These are phyloP conservation scores for Atrina japonica DNA, from an alignment of 2,888 invertebrate species.

Conservation along the genomic window DNA sequence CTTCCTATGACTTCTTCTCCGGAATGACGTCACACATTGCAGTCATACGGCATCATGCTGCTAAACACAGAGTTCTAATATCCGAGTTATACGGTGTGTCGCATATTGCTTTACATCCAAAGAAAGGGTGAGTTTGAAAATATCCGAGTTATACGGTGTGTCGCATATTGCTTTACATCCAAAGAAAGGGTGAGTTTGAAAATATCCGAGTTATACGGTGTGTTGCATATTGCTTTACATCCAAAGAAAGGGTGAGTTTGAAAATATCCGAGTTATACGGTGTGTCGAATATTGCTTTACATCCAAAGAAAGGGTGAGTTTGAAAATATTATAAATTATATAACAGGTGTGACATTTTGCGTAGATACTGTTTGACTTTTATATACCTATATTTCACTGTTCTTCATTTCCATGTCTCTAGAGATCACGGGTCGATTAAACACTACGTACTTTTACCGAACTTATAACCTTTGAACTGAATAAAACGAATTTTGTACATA, in stretches of 20 bases:
- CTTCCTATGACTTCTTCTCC: slow-evolving; percentile 5
- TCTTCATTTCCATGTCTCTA: too few relatives aligned
- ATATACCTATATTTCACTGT: too few relatives aligned
- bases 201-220: slow-evolving; percentile 8
- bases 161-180: slow-evolving; percentile 11
- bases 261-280: slow-evolving; percentile 9
- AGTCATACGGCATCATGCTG: slow-evolving; percentile 6
- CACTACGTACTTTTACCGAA: too few relatives aligned
- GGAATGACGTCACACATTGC: slow-evolving; percentile 20
- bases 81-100: slow-evolving; percentile 7
- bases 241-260: slow-evolving; percentile 20
- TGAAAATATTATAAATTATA: background rate
- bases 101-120: slow-evolving; percentile 10
- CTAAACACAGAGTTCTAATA: slow-evolving; percentile 17
- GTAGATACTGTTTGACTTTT: too few relatives aligned
- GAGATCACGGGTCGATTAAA: too few relatives aligned
- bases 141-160: slow-evolving; percentile 10
- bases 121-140: slow-evolving; percentile 19
- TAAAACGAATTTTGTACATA: too few relatives aligned
- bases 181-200: slow-evolving; percentile 18
- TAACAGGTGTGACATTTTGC: too few relatives aligned
- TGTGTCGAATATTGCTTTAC: slow-evolving; percentile 4
- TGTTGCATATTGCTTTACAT: slow-evolving; percentile 8
- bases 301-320: slow-evolving; percentile 25
- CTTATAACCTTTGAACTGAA: too few relatives aligned